Conservation (phyloP, 2,888 invertebrate species). For the Thelaira solivaga region DNA sequence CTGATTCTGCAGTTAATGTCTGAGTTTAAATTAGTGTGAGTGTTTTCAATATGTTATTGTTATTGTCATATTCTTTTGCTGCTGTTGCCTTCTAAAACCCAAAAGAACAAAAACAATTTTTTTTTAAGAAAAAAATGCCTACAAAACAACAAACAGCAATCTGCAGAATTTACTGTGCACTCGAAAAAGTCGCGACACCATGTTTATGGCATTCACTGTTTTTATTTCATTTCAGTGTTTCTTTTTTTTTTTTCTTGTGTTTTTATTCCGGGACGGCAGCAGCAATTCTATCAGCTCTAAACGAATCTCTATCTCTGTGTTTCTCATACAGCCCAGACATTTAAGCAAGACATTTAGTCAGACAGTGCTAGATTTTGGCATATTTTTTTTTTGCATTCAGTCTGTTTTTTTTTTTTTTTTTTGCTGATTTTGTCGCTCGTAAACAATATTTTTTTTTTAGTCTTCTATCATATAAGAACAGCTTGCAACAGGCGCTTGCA, state of each 20-base stretch:
- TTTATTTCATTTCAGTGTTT: constrained; percentile 1
- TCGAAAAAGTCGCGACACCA: constrained; percentile 58
- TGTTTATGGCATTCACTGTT: constrained; percentile 44
- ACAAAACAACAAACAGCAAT: constrained; percentile 52
- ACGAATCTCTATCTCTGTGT: constrained; percentile 46
- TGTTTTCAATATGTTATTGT: constrained; percentile 13
- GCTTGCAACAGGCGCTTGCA: constrained; percentile 61
- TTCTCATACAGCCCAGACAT: constrained; percentile 44
- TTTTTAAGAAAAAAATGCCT: constrained; percentile 18
- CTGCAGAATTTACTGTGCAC: constrained; percentile 53
- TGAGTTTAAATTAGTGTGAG: background rate
- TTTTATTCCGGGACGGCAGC: constrained; percentile 43
- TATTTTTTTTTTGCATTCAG: constrained; percentile 17
- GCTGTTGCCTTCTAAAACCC: constrained; percentile 16
- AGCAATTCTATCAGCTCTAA: constrained; percentile 45
- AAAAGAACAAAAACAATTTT: background rate
- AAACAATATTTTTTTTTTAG: background rate
- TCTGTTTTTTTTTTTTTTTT: constrained; percentile 1
- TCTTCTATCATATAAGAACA: constrained; percentile 43
- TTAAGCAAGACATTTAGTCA: constrained; percentile 53
- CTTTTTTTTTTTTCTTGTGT: background rate
- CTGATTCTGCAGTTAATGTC: constrained; percentile 37
- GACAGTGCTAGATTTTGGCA: constrained; percentile 42
- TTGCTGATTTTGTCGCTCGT: background rate
- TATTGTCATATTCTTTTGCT: constrained; percentile 16